These are phyloP conservation scores for Nemoura dubitans DNA, from an alignment of 2,888 invertebrate genomes.

Conservation along the genomic window DNA sequence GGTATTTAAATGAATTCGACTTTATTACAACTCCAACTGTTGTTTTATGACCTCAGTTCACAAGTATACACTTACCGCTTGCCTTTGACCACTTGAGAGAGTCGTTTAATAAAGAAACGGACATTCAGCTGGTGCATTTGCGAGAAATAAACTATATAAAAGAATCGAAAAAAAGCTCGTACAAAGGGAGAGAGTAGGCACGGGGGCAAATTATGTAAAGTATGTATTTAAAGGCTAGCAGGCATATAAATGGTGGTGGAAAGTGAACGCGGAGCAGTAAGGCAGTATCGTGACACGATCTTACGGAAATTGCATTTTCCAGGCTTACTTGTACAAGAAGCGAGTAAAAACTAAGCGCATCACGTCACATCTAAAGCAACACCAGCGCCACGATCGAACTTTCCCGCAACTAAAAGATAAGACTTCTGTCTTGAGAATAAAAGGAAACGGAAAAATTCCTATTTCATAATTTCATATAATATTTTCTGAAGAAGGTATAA, in stretches of 20 bases:
- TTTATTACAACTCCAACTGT: neutral
- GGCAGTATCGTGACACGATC: slow-evolving; percentile 37
- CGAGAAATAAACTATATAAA: slow-evolving; percentile 10
- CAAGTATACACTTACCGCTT: neutral
- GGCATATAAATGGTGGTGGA: neutral
- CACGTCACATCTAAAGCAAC: slow-evolving; percentile 29
- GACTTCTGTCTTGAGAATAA: slow-evolving; percentile 16
- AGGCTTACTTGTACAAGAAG: slow-evolving; percentile 34
- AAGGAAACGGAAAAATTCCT: slow-evolving; percentile 28
- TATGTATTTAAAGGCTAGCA: slow-evolving; percentile 32
- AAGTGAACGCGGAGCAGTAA: neutral
- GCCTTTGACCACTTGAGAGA: neutral
- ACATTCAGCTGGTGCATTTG: neutral
- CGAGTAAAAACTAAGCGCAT: slow-evolving; percentile 39
- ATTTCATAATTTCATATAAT: slow-evolving; percentile 26
- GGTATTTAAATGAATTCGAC: slow-evolving; percentile 3
- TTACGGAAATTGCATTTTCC: slow-evolving; percentile 40
- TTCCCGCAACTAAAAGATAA: slow-evolving; percentile 26
- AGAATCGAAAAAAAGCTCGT: neutral
- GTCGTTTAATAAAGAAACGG: neutral
- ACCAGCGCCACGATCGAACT: neutral
- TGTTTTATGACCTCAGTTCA: neutral
- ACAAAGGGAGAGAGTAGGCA: slow-evolving; percentile 13
- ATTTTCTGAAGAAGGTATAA: neutral
- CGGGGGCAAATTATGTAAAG: slow-evolving; percentile 37